A percentile compares a stretch with the other conserved stretches of the same genome.
Conservation (phyloP, 1,140 invertebrate genomes). For the Amphibalanus amphitrite region DNA sequence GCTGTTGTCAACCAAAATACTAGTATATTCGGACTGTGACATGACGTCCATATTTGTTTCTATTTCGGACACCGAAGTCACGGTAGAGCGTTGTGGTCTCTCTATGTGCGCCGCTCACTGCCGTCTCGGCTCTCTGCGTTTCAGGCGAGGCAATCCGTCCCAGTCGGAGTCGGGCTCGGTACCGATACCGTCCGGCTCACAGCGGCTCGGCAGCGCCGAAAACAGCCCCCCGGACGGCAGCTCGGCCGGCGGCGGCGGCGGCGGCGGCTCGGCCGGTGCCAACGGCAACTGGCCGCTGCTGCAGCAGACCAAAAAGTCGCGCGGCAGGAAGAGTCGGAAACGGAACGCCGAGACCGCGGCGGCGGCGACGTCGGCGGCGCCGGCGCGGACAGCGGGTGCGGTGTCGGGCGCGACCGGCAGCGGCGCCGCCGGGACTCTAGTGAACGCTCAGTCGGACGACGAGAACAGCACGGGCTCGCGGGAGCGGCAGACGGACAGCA, state of each 20-base stretch:
- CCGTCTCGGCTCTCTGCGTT: neutral
- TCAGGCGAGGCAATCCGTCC: neutral
- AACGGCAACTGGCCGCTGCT: neutral
- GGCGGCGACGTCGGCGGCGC: too few species aligned
- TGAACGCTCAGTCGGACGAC: neutral
- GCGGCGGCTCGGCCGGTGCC: slow-evolving; percentile 8
- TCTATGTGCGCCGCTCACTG: too few species aligned
- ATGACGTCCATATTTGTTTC: too few species aligned
- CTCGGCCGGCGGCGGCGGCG: slow-evolving; percentile 20
- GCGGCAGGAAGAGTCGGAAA: neutral
- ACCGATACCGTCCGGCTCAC: neutral
- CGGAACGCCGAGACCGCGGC: neutral
- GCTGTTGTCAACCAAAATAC: too few species aligned
- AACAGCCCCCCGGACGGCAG: neutral
- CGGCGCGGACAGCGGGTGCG: too few species aligned
- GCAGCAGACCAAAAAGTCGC: neutral
- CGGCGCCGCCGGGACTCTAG: neutral
- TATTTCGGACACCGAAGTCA: too few species aligned
- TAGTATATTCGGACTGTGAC: too few species aligned
- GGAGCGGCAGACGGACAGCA: slow-evolving; percentile 40
- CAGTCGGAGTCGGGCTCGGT: neutral
- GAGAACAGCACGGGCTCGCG: slow-evolving; percentile 10
- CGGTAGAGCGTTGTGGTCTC: too few species aligned
- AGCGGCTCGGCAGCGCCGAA: neutral
- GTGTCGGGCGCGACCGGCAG: too few species aligned